A percentile compares a stretch with the other conserved stretches of the same genome.
These are phyloP conservation scores for Meloidogyne exigua DNA, from an alignment of 1,140 invertebrate species.

Conservation along the genomic window DNA sequence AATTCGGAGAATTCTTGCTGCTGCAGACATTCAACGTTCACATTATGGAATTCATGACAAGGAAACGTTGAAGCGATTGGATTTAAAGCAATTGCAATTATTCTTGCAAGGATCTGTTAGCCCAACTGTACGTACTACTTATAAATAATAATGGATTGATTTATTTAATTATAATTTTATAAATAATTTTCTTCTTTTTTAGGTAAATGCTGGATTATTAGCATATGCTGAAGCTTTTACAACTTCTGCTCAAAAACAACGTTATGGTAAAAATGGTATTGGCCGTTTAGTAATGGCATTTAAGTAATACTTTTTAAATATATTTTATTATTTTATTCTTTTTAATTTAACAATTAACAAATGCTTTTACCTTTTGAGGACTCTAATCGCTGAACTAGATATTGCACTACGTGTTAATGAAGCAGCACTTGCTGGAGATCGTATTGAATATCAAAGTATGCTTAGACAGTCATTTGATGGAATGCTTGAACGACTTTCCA, in stretches of 20 bases:
- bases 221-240: conserved; percentile 55
- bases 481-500: conserved; percentile 50
- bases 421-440: conserved; percentile 43
- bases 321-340: background rate
- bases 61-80: conserved; percentile 31
- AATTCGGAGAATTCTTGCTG: conserved; percentile 42
- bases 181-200: background rate
- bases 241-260: conserved; percentile 28
- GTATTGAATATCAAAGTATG: conserved; percentile 49
- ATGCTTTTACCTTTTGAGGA: conserved; percentile 23
- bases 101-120: conserved; percentile 51
- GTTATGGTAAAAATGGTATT: conserved; percentile 46
- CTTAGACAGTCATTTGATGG: conserved; percentile 51
- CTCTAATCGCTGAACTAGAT: conserved; percentile 42
- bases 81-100: conserved; percentile 48
- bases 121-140: conserved; percentile 44
- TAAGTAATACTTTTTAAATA: conserved; percentile 36
- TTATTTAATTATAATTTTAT: background rate
- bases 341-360: background rate
- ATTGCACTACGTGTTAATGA: conserved; percentile 47
- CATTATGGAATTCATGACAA: conserved; percentile 28
- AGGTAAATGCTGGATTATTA: conserved; percentile 47
- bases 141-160: too few relatives aligned
- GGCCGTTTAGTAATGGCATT: conserved; percentile 37
- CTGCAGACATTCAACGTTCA: conserved; percentile 42